Evolutionary conservation across 2,888 invertebrate species (phyloP).

Genomic region (Drosophila prolongata): DNA sequence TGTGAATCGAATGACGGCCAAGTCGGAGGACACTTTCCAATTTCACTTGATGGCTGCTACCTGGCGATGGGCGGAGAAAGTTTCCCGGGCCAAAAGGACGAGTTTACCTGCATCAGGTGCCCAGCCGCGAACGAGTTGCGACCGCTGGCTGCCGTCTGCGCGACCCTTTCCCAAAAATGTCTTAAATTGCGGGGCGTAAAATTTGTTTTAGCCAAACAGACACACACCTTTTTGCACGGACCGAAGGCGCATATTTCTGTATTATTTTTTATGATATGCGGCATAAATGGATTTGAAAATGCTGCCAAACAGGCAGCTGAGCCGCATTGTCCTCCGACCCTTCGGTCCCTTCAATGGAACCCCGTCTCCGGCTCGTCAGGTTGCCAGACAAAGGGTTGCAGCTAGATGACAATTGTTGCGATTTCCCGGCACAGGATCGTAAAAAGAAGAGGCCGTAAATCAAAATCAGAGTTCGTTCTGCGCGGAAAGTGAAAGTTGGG

Average conservation of each 20-base stretch:
- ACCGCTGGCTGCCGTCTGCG: background rate
- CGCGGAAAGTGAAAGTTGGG: constrained; percentile 63
- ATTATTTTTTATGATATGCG: constrained; percentile 73
- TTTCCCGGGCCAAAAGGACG: constrained; percentile 13
- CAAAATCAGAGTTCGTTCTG: constrained; percentile 56
- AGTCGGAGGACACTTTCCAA: background rate
- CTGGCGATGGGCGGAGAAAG: constrained; percentile 45
- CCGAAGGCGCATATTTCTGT: constrained; percentile 49
- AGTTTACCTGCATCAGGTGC: constrained; percentile 73
- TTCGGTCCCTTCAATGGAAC: constrained; percentile 58
- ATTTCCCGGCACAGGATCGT: constrained; percentile 63
- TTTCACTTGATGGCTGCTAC: constrained; percentile 22
- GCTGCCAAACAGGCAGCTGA: constrained; percentile 73
- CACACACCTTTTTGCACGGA: constrained; percentile 61
- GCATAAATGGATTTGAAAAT: constrained; percentile 74
- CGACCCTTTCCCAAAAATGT: constrained; percentile 33
- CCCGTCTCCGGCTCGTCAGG: constrained; percentile 58
- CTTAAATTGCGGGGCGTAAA: constrained; percentile 59
- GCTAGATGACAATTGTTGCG: constrained; percentile 71
- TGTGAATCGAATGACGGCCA: constrained; percentile 45
- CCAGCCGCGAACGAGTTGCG: constrained; percentile 62
- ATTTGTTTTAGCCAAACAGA: constrained; percentile 71
- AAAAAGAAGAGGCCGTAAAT: constrained; percentile 67
- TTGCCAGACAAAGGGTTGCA: constrained; percentile 72
- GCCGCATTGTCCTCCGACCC: constrained; percentile 58